Evolutionary conservation across 2,113 vertebrate genomes (phyloP), one percentile per base, ranked within the genome.

Genomic region (Psephotus haematonotus): DNA sequence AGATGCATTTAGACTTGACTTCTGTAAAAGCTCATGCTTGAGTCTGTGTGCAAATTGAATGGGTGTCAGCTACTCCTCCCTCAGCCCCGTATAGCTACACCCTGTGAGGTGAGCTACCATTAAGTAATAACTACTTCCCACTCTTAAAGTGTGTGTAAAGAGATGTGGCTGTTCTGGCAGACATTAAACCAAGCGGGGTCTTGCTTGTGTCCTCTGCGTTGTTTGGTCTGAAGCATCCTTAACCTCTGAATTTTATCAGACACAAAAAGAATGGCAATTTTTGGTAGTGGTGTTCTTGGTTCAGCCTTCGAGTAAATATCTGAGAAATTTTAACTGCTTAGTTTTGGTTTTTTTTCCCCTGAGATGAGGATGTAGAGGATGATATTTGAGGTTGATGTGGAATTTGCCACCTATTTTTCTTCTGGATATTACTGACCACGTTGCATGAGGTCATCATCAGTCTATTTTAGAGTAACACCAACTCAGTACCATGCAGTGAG

Each of bases 61-160:
- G 65, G 47, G 83, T 91, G 91, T 91, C 79, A 93, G 60, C 92
- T 95, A 33, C 77, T 97, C 80, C 83, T 95, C 89, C 91, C 74
- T 86, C 74, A 82, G 24, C 17, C 29, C 52, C 24, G 5, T 19
- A 1, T 11, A 68, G 60, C 69, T 92, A 86, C 95, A 84, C 86
- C 88, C 91, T 50, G 8, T 35, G 70, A 91, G 62, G 86, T 47
- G 77, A 93, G 47, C 62, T 88, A 4, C 76, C 44, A 52, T 76
- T 46, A 84, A 39, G 47, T 92, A 96, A 65, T 57, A 81, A 75
- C 47, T 85, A 79, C 33, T 91, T 92, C 55, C 41, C 55, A 9
- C 83, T 82, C 68, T 70, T 55, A 16, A 33, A 67, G 47, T 8
- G 11, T 28, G 28, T 3, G 1, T 28, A 31, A n/a, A 31, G 44